Conservation (phyloP, 2,797 vertebrate species). For the Acanthopagrus latus region DNA sequence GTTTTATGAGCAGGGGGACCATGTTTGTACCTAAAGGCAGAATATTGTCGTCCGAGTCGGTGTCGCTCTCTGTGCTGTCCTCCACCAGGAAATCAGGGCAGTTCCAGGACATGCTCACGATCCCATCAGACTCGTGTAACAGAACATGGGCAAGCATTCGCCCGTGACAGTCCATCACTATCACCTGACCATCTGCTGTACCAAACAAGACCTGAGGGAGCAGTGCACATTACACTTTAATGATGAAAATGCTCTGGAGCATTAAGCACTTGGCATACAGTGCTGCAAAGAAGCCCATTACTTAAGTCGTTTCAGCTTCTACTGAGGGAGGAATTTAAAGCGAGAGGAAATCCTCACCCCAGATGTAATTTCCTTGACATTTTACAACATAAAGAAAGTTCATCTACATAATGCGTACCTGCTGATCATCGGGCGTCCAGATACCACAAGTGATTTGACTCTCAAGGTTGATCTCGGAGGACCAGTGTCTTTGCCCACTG, state of each 20-base stretch:
- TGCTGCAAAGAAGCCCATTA: background rate
- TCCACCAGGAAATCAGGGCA: conserved; percentile 98
- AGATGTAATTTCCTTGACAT: background rate
- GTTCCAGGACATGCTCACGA: conserved; percentile 99
- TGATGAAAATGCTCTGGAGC: conserved; percentile 25
- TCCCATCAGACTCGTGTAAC: conserved; percentile 96
- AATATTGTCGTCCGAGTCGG: conserved; percentile 94
- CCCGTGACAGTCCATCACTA: conserved; percentile 99
- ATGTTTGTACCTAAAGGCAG: conserved; percentile 89
- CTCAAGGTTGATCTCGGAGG: conserved; percentile 99
- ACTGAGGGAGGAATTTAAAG: background rate
- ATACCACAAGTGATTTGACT: conserved; percentile 99
- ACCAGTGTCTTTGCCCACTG: conserved; percentile 99
- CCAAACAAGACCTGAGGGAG: conserved; percentile 94
- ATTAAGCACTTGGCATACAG: background rate
- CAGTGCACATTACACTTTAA: conserved; percentile 38
- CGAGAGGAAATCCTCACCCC: background rate
- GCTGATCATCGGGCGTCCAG: conserved; percentile 99
- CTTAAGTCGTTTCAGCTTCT: background rate
- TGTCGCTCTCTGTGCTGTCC: conserved; percentile 98
- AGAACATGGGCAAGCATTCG: conserved; percentile 98
- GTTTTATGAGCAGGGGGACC: background rate
- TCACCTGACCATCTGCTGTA: conserved; percentile 98
- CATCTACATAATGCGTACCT: conserved; percentile 83
- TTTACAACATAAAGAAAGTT: background rate